phyloP scores from a whole-genome alignment of 92 coral and sea anemone species.

The Ricordea florida region DNA sequence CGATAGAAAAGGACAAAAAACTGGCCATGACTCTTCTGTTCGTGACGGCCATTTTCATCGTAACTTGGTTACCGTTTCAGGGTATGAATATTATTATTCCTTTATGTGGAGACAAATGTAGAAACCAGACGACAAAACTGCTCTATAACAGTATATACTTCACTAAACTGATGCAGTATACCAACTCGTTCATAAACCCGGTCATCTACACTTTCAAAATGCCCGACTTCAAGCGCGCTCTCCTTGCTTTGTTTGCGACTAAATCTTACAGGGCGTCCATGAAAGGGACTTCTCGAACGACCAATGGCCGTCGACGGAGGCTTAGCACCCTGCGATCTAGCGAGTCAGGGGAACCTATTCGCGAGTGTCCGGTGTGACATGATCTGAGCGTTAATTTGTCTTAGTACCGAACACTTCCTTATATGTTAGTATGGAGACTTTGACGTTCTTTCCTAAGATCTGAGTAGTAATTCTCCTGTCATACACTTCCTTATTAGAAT shows the following conservation, averaged over 20 bases:
- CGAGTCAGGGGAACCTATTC: constrained; percentile 18
- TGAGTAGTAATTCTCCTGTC: no score
- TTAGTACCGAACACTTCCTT: no score
- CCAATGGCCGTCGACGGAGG: constrained; percentile 7
- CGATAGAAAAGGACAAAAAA: constrained; percentile 68
- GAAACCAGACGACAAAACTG: not conserved
- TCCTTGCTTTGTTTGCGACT: constrained; percentile 41
- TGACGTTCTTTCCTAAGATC: no score
- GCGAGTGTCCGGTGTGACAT: constrained; percentile 15
- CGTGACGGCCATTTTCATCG: constrained; percentile 65
- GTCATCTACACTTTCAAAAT: constrained; percentile 78
- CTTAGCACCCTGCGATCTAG: constrained; percentile 33
- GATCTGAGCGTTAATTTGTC: no score
- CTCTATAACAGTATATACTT: constrained; percentile 10
- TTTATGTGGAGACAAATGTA: not conserved
- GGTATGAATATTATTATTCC: constrained; percentile 32
- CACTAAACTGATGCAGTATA: constrained; percentile 69
- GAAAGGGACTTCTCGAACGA: constrained; percentile 4
- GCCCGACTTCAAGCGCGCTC: constrained; percentile 73
- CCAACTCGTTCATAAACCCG: constrained; percentile 77
- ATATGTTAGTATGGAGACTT: no score
- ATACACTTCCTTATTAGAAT: no score
- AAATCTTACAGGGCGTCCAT: not conserved
- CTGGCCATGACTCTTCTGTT: constrained; percentile 74
- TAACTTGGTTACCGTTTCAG: constrained; percentile 83